phyloP scores from a whole-genome alignment of 2,888 invertebrate species.

The Xylota segnis region DNA sequence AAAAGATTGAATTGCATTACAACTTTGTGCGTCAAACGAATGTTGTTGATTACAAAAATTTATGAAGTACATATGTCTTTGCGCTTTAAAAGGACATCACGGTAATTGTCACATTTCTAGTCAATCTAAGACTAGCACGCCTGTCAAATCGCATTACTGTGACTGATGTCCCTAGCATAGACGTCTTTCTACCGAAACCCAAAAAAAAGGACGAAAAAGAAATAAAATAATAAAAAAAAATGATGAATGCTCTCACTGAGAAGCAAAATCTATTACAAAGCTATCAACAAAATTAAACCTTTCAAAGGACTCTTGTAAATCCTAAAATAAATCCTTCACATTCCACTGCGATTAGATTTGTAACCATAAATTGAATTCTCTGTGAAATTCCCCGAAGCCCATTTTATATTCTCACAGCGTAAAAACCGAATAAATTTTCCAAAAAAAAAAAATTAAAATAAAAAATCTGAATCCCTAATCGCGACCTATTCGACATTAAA shows the following conservation, averaged over 20 bases:
- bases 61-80: no score
- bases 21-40: no score
- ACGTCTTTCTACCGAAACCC: background rate
- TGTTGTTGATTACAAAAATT: no score
- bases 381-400: constrained; percentile 15
- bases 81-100: no score
- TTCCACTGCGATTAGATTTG: constrained; percentile 53
- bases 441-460: constrained; percentile 15
- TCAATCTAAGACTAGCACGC: no score
- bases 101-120: no score
- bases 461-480: constrained; percentile 47
- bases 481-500: constrained; percentile 52
- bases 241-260: background rate
- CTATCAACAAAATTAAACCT: constrained; percentile 12
- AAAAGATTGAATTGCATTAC: no score
- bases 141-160: no score
- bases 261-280: constrained; percentile 3
- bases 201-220: background rate
- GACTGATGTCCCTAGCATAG: no score
- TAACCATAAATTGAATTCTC: constrained; percentile 52
- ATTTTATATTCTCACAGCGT: constrained; percentile 50
- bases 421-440: constrained; percentile 31
- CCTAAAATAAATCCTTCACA: constrained; percentile 28
- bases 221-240: background rate
- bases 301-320: constrained; percentile 21